phyloP scores from a whole-genome alignment of 2,888 invertebrate genomes.

The Eupithecia inturbata region DNA sequence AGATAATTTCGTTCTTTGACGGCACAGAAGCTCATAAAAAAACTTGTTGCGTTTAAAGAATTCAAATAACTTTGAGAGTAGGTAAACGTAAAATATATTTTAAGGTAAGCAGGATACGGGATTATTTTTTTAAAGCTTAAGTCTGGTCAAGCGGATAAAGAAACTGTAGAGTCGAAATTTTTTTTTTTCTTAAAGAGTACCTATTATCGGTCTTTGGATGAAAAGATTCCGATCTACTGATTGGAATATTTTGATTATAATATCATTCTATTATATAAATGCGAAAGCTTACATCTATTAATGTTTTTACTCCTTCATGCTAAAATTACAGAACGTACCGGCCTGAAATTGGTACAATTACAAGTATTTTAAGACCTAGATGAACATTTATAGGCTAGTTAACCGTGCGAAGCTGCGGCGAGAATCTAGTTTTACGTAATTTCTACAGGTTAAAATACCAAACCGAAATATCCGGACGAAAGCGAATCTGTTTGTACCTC shows the following conservation, averaged over 20 bases:
- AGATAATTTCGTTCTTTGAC: neutral
- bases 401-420: no score
- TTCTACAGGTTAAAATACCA: neutral
- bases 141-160: neutral
- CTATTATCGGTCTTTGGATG: no score
- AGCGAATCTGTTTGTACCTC: slow-evolving; percentile 62
- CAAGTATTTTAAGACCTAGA: no score
- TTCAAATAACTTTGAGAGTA: neutral
- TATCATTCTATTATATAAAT: no score
- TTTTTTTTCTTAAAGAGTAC: no score
- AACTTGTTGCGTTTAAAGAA: neutral
- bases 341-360: no score
- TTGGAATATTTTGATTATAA: neutral
- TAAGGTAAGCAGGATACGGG: neutral
- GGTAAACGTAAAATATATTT: neutral
- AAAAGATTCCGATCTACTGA: no score
- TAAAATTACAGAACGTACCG: no score
- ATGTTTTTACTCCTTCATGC: neutral
- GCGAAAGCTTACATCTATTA: no score
- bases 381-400: no score
- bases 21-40: neutral
- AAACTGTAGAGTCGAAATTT: neutral
- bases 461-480: slow-evolving; percentile 53
- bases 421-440: neutral
- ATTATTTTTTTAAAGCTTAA: neutral